Base-by-base conservation (phyloP, 2,888 invertebrate species). In the Lasioglossum morio region DNA sequence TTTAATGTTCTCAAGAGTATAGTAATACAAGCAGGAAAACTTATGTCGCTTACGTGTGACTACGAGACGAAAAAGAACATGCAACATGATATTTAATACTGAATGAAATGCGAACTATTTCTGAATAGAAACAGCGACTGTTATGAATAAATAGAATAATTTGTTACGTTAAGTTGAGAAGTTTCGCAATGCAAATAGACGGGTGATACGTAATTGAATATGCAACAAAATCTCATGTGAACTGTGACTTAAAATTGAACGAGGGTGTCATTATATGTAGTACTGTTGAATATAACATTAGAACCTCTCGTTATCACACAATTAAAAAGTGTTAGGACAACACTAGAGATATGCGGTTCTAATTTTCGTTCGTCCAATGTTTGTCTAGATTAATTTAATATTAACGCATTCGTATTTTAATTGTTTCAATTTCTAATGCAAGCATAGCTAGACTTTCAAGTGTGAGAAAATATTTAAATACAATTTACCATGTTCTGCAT, bases 11-110 rank as follows among this genome's bases (percentile, higher is more conserved):
- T 46, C 34, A 30, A 16, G 77, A 37, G 53, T 46, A 60, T 37
- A 46, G 3, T 37, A 48, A 40, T 70, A 10, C n/a, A 40, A 40
- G 40, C 1, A 30, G 43, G 10, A 46, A 43, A 19, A 30, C 1
- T 72, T n/a, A 77, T 77, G 73, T 73, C 66, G 60, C 60, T 77
- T 69, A 46, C 60, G 16, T 46, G 63, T 69, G 23, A 34, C 34
- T 34, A 37, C 34, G 66, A 23, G 34, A 16, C 16, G 63, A 80
- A 46, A 37, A n/a, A 16, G 40, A 72, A 19, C 30, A 53, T 23
- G 27, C 48, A 16, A 57, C 69, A 30, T 75, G 34, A 34, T 37
- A 37, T 23, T 69, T 69, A 23, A 37, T 34, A 37, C 19, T 2
- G 30, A 63, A 30, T 16, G 30, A 27, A 63, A 30, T 7, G 4